Conservation (phyloP, 2,888 invertebrate genomes). For the Patella pellucida region DNA sequence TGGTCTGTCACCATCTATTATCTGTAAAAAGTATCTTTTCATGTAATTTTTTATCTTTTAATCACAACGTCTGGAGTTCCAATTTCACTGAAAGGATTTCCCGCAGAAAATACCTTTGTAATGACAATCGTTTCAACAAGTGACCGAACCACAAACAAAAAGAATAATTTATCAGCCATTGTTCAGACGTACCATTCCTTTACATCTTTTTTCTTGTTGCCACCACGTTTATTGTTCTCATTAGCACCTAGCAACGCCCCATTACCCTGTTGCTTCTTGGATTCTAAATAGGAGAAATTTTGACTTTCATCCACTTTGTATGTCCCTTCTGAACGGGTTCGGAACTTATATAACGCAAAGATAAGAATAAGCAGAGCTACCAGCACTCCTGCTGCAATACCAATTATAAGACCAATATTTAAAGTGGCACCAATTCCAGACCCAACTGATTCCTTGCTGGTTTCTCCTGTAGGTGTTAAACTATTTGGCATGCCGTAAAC, state of each 20-base stretch:
- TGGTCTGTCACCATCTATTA: too few relatives aligned
- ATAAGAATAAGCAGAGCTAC: slow-evolving; percentile 88
- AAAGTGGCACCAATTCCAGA: slow-evolving; percentile 24
- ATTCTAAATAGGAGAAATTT: slow-evolving; percentile 73
- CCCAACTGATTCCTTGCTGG: slow-evolving; percentile 23
- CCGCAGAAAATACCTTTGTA: too few relatives aligned
- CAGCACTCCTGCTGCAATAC: slow-evolving; percentile 91
- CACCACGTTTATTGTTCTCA: slow-evolving; percentile 51
- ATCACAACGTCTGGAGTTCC: too few relatives aligned
- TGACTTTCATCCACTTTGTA: slow-evolving; percentile 93
- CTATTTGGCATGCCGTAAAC: neutral
- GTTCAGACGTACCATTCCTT: slow-evolving; percentile 67
- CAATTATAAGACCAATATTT: slow-evolving; percentile 78
- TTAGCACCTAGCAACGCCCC: slow-evolving; percentile 51
- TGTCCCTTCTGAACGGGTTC: slow-evolving; percentile 83
- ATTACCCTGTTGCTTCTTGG: slow-evolving; percentile 59
- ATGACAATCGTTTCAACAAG: too few relatives aligned
- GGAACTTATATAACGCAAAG: slow-evolving; percentile 74
- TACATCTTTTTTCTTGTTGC: slow-evolving; percentile 63
- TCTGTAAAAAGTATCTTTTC: too few relatives aligned
- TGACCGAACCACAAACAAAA: neutral
- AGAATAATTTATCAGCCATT: slow-evolving; percentile 13
- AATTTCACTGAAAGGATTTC: too few relatives aligned
- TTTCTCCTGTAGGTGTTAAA: slow-evolving; percentile 26
- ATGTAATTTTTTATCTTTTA: too few relatives aligned